These are phyloP conservation scores for Leucoraja ocellata DNA, from an alignment of 2,797 vertebrate genomes.

Conservation along the genomic window DNA sequence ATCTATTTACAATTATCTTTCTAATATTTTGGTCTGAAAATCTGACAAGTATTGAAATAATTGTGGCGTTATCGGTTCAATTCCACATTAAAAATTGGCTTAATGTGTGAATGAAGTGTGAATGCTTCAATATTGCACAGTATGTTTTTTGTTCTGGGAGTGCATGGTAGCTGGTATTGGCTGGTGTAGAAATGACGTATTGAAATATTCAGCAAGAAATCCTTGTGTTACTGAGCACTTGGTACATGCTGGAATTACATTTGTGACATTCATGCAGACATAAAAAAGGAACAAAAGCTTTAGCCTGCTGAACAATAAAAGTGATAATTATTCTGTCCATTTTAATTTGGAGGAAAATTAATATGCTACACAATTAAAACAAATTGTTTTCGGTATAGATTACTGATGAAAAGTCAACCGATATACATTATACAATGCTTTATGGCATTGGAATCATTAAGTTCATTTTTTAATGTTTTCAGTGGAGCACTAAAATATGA, in stretches of 20 bases:
- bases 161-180: background rate
- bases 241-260: background rate
- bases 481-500: background rate
- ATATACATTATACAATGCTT: background rate
- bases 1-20: background rate
- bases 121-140: background rate
- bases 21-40: background rate
- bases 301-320: background rate
- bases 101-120: background rate
- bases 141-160: background rate
- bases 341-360: background rate
- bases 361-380: background rate
- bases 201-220: background rate
- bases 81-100: background rate
- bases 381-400: background rate
- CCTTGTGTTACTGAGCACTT: background rate
- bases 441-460: background rate
- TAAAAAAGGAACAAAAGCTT: background rate
- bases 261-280: background rate
- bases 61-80: background rate
- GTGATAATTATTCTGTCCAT: background rate
- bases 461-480: background rate
- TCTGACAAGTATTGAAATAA: background rate
- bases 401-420: background rate
- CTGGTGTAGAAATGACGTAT: background rate